Evolutionary conservation across 2,113 vertebrate species (phyloP).

Genomic region (Numenius arquata): DNA sequence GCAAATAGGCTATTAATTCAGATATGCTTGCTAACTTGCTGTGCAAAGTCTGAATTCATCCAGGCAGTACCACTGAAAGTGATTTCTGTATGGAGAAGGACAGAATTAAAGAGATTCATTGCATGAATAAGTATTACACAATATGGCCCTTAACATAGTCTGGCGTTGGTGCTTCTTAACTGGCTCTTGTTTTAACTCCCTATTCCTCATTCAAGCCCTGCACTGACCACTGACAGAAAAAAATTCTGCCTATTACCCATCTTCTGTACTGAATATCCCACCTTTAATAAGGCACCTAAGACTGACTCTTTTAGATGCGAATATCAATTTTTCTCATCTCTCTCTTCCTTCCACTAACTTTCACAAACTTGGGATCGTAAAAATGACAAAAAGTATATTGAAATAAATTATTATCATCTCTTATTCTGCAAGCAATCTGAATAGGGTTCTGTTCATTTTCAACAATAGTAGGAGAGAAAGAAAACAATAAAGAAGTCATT

Average conservation of each 20-base stretch:
- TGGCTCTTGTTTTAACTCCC: not conserved
- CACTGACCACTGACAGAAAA: not conserved
- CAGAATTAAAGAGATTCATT: not conserved
- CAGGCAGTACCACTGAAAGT: not conserved
- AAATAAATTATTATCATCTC: not conserved
- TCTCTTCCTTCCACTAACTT: not conserved
- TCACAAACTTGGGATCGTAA: not conserved
- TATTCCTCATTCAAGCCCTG: not conserved
- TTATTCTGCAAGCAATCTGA: not conserved
- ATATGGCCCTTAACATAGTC: not conserved
- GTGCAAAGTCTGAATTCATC: not conserved
- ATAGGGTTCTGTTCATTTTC: not conserved
- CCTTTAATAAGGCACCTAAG: not conserved
- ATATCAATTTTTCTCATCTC: not conserved
- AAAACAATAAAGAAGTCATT: not conserved
- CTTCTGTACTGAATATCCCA: not conserved
- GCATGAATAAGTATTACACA: not conserved
- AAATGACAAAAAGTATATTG: not conserved
- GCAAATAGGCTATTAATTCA: slow-evolving; percentile 35
- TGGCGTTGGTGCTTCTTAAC: not conserved
- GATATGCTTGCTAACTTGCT: not conserved
- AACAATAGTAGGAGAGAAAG: not conserved
- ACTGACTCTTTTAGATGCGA: not conserved
- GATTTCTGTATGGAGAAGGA: not conserved
- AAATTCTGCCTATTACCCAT: not conserved